Evolutionary conservation across 2,113 vertebrate species (phyloP), one percentile per base, ranked within the genome.

Genomic region (Rana temporaria): DNA sequence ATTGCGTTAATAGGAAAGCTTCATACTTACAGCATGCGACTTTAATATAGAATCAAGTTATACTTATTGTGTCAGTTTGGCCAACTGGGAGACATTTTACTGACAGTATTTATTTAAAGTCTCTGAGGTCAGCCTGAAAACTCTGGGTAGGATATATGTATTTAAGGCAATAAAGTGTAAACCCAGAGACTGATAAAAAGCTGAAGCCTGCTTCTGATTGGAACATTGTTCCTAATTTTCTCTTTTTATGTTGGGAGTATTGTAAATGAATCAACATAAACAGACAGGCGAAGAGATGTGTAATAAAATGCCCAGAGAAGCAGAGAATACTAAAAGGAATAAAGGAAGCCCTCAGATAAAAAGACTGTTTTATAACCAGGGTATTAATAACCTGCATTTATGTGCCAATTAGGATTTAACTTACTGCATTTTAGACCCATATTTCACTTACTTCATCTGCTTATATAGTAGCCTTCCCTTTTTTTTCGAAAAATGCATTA

Each of bases 31-130:
- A 8, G 78, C 78, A 73, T 81, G 32, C 59, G 65, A 66, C 69
- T 72, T 72, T 73, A 64, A 81, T 81, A 81, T 38, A 73, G 57
- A 72, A 81, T 65, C 69, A 73, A 81, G 66, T 70, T 60, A 80
- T 80, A 62, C 66, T 70, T 70, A 70, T 62, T 62, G 78, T 42
- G 78, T 70, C 32, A 48, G 15, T 62, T 60, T 38, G 48, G 66
- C 22, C 66, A 42, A 60, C n/a, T 70, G 78, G 78, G 66, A 80
- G 55, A 16, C 56, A 80, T 70, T 78, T 78, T 78, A 66, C 26
- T 67, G 53, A 67, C 42, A 70, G 1, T 70, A 70, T 60, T 62
- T 42, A 52, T 68, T 56, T 48, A 69, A 62, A 42, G n/a, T 62
- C 56, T 70, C 34, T 48, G 32, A 80, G 66, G 55, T 77, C 63